Percentiles rank a stretch among this genome's conserved stretches.
Evolutionary conservation across 30 jellyfish, hydroid and myxozoan genomes (phyloP).

Genomic region (Cassiopea xamachana): DNA sequence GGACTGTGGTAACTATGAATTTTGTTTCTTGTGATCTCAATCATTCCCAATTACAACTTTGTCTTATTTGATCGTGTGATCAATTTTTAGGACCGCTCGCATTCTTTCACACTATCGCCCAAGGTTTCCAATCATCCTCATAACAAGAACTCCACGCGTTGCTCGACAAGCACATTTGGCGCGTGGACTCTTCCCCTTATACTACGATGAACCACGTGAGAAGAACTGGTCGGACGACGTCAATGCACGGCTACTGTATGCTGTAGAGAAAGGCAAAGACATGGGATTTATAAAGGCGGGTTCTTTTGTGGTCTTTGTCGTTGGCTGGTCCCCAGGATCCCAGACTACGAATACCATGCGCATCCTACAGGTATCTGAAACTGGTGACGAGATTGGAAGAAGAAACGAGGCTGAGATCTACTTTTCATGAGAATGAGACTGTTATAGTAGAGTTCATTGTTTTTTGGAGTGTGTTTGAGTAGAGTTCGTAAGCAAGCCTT

Average conservation of each 20-base stretch:
- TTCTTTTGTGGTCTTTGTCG: constrained; percentile 89
- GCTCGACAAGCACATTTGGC: constrained; percentile 91
- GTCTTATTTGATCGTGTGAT: no score
- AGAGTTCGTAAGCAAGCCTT: neutral
- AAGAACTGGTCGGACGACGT: constrained; percentile 94
- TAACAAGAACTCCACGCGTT: constrained; percentile 76
- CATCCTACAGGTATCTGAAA: constrained; percentile 83
- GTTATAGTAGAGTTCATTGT: neutral
- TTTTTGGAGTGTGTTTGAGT: neutral
- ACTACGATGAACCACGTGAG: constrained; percentile 78
- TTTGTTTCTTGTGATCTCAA: no score
- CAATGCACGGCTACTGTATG: constrained; percentile 89
- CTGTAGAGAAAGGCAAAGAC: constrained; percentile 84
- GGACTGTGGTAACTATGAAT: neutral
- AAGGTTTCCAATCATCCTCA: constrained; percentile 89
- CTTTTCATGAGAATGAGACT: constrained; percentile 31
- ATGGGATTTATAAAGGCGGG: constrained; percentile 92
- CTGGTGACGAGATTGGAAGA: constrained; percentile 80
- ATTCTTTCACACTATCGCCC: constrained; percentile 91
- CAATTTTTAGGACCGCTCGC: constrained; percentile 90
- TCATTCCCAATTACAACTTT: no score
- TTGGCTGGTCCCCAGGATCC: constrained; percentile 98
- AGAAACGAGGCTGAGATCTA: constrained; percentile 79
- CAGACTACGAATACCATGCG: constrained; percentile 92
- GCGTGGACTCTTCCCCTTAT: constrained; percentile 94